A percentile compares a stretch with the other conserved stretches of the same genome.
These are phyloP conservation scores for Quiscalus mexicanus DNA, from an alignment of 2,113 vertebrate species.

Conservation along the genomic window DNA sequence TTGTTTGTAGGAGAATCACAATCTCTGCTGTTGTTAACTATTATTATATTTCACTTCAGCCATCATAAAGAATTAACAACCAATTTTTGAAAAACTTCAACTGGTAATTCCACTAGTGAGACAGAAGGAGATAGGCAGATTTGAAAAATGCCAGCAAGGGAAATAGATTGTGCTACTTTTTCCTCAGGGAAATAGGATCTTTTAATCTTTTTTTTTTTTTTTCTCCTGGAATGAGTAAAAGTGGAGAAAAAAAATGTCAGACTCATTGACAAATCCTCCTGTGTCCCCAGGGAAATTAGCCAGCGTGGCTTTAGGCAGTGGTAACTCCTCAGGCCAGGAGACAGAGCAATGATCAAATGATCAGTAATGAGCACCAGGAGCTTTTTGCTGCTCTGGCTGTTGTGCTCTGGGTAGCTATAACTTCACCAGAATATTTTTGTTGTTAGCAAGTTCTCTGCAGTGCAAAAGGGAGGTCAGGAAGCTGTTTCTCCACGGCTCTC, in stretches of 20 bases:
- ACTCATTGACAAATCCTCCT: neutral
- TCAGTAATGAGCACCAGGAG: neutral
- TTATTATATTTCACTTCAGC: neutral
- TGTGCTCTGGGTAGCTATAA: neutral
- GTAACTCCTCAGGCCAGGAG: neutral
- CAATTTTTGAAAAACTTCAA: neutral
- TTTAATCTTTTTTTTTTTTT: neutral
- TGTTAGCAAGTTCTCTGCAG: neutral
- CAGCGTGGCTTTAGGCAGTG: neutral
- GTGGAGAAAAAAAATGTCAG: slow-evolving; percentile 19
- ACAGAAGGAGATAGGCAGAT: neutral
- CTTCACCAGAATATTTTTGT: neutral
- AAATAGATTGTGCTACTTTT: slow-evolving; percentile 11
- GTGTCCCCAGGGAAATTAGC: neutral
- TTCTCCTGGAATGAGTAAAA: neutral
- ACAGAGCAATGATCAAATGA: neutral
- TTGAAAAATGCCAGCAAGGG: neutral
- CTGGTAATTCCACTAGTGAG: neutral
- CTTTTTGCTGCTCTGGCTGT: neutral
- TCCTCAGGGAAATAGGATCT: slow-evolving; percentile 32
- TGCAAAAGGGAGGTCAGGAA: neutral
- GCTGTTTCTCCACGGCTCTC: neutral
- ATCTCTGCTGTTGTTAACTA: neutral
- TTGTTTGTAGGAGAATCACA: neutral
- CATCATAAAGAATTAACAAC: neutral